phyloP scores from a whole-genome alignment of 2,888 invertebrate species.

The Isoperla grammatica region DNA sequence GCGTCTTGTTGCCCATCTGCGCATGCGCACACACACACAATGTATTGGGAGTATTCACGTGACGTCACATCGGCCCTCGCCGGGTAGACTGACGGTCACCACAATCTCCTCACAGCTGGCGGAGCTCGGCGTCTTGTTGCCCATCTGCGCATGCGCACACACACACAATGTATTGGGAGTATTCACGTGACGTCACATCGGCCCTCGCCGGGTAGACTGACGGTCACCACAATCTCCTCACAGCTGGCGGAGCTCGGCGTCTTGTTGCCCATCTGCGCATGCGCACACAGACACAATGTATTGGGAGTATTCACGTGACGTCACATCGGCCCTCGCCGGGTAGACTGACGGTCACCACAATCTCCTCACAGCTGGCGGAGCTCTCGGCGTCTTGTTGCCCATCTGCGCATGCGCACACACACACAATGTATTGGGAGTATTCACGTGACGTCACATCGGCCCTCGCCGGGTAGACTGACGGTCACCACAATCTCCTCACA shows the following conservation, averaged over 20 bases:
- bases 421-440: no score
- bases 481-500: conserved; percentile 83
- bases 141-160: no score
- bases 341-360: conserved; percentile 70
- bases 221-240: conserved; percentile 76
- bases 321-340: conserved; percentile 73
- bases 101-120: conserved; percentile 85
- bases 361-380: conserved; percentile 81
- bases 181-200: no score
- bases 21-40: no score
- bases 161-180: no score
- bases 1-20: conserved; percentile 75
- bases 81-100: conserved; percentile 69
- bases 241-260: conserved; percentile 75
- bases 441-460: conserved; percentile 60
- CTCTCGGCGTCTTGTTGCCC: conserved; percentile 70
- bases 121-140: conserved; percentile 68
- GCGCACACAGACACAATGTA: no score
- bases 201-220: conserved; percentile 73
- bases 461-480: conserved; percentile 70
- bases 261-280: conserved; percentile 73
- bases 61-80: no score
- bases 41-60: no score
- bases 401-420: conserved; percentile 59
- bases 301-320: no score